Evolutionary conservation across 1,140 invertebrate genomes (phyloP), one percentile per base, ranked within the genome.

Genomic region (Pseudomyrmex dendroicus): DNA sequence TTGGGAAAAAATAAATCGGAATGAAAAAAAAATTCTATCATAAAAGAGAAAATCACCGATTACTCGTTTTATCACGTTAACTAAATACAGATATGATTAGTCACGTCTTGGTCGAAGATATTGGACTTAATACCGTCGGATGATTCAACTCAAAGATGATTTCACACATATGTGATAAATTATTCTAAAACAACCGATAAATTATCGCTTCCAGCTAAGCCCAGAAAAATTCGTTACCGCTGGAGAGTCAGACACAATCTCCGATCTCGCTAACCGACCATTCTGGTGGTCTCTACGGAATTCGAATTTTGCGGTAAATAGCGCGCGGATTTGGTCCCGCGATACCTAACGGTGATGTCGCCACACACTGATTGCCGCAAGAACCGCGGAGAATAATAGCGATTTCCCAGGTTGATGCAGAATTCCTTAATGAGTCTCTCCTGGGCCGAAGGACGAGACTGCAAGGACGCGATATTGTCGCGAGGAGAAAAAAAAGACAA

Each of bases 291-390:
- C 84, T 48, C 86, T 56, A 48, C 59, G 86, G 80, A n/a, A 61
- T 44, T 54, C 44, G 80, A 73, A 88, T 86, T 86, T 84, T 25
- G 61, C 59, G 50, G 72, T 52, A 86, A 89, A 88, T 84, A 83
- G 56, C 46, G 22, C 70, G 59, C 25, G 84, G 82, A 84, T 89
- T 86, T 73, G 87, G 72, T 89, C 88, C 87, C 86, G 73, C 70
- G 86, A 86, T 64, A 77, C 82, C 76, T 48, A 17, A 17, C 12
- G n/a, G 25, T 13, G 82, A 64, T 59, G 50, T 80, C 57, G 54
- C 78, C 74, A 84, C 54, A 74, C 84, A 82, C 86, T 88, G 87
- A 89, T 89, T 88, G 88, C 88, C 7, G 46, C 66, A 86, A 88
- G 84, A 89, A 84, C 80, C 66, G 76, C 25, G 74, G 74, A 82